These are phyloP conservation scores for Orbicella faveolata DNA, from an alignment of 64 coral and sea anemone species.

Conservation along the genomic window DNA sequence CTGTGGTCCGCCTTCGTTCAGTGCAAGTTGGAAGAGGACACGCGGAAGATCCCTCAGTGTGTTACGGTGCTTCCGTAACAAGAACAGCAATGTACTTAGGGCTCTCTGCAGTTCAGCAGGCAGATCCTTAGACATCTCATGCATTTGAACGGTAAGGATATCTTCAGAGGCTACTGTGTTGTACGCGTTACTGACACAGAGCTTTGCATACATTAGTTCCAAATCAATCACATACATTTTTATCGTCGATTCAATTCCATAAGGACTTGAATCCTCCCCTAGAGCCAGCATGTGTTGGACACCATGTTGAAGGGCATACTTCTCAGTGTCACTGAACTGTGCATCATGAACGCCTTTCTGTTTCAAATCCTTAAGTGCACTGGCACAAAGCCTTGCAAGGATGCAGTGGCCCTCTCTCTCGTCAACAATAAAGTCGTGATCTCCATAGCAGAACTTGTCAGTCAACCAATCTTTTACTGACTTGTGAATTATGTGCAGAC, in stretches of 20 bases:
- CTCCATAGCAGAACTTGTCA: background rate
- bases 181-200: background rate
- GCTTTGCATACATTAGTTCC: constrained; percentile 3
- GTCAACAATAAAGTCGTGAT: constrained; percentile 29
- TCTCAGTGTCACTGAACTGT: background rate
- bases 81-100: background rate
- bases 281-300: background rate
- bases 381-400: background rate
- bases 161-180: background rate
- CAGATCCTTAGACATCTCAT: background rate
- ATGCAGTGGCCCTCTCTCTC: background rate
- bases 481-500: constrained; percentile 27
- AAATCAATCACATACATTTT: background rate
- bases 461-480: constrained; percentile 33
- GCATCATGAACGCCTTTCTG: background rate
- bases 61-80: background rate
- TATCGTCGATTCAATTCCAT: background rate
- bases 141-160: background rate
- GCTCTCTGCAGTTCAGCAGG: background rate
- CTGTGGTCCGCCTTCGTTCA: background rate
- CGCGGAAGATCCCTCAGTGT: background rate
- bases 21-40: background rate
- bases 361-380: background rate
- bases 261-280: background rate
- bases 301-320: constrained; percentile 3